A percentile compares a stretch with the other conserved stretches of the same genome.
These are phyloP conservation scores for Ptychoptera albimana DNA, from an alignment of 2,888 invertebrate species.

Conservation along the genomic window DNA sequence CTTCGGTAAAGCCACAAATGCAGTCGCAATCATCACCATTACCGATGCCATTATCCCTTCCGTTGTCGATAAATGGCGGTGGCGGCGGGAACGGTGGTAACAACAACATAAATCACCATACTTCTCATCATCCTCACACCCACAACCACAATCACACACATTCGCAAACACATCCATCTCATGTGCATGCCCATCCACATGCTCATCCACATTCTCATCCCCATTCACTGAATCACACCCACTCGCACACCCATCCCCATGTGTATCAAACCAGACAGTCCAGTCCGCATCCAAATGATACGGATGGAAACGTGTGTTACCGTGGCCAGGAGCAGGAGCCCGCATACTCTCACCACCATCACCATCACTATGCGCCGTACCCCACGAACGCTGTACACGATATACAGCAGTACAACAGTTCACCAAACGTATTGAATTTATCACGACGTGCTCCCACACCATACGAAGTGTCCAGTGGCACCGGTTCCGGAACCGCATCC, in stretches of 20 bases:
- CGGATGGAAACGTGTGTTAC: slow-evolving; percentile 2
- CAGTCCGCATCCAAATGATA: slow-evolving; percentile 1
- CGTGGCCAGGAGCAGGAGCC: neutral
- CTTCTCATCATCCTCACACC: neutral
- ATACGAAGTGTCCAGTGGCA: slow-evolving; percentile 65
- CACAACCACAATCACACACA: slow-evolving; percentile 1
- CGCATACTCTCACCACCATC: neutral
- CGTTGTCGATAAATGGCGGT: slow-evolving; percentile 3
- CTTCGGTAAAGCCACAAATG: slow-evolving; percentile 1
- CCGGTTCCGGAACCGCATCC: slow-evolving; percentile 37
- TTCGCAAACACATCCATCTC: slow-evolving; percentile 13
- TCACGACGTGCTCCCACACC: slow-evolving; percentile 56
- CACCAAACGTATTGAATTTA: slow-evolving; percentile 47
- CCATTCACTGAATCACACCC: slow-evolving; percentile 22
- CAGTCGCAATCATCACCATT: slow-evolving; percentile 7
- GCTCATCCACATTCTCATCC: slow-evolving; percentile 12
- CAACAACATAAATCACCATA: neutral
- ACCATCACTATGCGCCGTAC: slow-evolving; percentile 1
- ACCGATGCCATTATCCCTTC: slow-evolving; percentile 9
- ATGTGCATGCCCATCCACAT: slow-evolving; percentile 36
- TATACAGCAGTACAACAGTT: neutral
- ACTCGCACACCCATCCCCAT: slow-evolving; percentile 36
- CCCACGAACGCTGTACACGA: neutral
- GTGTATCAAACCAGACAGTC: slow-evolving; percentile 20
- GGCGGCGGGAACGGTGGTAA: neutral